Percentiles rank a stretch among this genome's conserved stretches.
Evolutionary conservation across 2,113 vertebrate species (phyloP).

Genomic region (Salvator merianae): DNA sequence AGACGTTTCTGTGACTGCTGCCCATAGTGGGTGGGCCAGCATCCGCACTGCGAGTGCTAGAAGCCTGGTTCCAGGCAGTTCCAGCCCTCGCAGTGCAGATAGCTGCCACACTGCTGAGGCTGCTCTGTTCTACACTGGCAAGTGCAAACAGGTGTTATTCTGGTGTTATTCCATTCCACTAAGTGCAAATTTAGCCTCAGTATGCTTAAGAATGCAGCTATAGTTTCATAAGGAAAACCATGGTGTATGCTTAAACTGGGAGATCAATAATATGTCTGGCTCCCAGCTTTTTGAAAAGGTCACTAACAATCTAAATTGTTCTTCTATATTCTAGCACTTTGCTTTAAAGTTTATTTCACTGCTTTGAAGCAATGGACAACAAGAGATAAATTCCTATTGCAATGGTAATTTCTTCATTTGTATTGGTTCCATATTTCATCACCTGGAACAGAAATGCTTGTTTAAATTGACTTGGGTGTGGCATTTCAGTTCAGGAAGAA

Average conservation of each 20-base stretch:
- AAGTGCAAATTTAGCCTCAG: neutral
- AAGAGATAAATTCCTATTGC: neutral
- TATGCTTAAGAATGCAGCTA: neutral
- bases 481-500: neutral
- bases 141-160: too few species aligned
- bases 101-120: too few species aligned
- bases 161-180: too few species aligned
- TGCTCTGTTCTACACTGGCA: too few species aligned
- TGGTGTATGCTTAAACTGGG: neutral
- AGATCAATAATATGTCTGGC: neutral
- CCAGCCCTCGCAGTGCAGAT: too few species aligned
- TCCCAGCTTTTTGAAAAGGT: constrained; percentile 10
- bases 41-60: too few species aligned
- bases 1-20: too few species aligned
- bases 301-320: neutral
- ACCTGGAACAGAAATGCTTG: neutral
- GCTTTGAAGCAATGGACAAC: neutral
- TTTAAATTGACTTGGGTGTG: neutral
- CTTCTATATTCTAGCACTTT: neutral
- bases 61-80: too few species aligned
- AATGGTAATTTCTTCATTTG: neutral
- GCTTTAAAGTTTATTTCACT: neutral
- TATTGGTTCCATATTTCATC: neutral
- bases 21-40: too few species aligned
- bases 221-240: neutral